Evolutionary conservation across 2,113 vertebrate genomes (phyloP).

Genomic region (Azemiops feae): DNA sequence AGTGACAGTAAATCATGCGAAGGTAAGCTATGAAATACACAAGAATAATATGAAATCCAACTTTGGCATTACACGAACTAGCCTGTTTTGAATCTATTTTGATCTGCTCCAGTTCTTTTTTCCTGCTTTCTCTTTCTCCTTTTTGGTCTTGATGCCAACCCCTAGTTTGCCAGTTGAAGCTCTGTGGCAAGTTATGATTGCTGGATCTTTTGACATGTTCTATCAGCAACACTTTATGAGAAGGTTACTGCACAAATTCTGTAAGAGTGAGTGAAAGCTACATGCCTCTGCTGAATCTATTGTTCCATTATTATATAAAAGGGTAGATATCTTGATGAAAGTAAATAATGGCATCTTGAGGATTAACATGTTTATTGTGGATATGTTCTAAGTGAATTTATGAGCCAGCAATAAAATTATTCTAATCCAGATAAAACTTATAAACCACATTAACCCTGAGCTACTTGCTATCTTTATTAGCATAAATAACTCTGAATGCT

Average conservation of each 20-base stretch:
- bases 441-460: background rate
- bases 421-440: background rate
- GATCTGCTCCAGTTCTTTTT: background rate
- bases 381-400: background rate
- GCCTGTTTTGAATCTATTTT: background rate
- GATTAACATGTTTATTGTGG: background rate
- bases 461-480: background rate
- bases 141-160: background rate
- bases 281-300: background rate
- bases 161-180: background rate
- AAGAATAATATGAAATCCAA: background rate
- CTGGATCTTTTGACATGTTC: background rate
- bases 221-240: background rate
- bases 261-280: background rate
- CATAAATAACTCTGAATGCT: background rate
- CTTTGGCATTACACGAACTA: background rate
- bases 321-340: background rate
- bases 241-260: background rate
- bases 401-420: background rate
- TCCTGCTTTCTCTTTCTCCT: background rate
- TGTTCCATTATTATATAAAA: background rate
- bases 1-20: conserved; percentile 75
- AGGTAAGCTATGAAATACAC: conserved; percentile 70
- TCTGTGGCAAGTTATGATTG: background rate
- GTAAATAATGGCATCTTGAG: background rate